Conservation (phyloP, 2,888 invertebrate species). For the Zaprionus lineosus region DNA sequence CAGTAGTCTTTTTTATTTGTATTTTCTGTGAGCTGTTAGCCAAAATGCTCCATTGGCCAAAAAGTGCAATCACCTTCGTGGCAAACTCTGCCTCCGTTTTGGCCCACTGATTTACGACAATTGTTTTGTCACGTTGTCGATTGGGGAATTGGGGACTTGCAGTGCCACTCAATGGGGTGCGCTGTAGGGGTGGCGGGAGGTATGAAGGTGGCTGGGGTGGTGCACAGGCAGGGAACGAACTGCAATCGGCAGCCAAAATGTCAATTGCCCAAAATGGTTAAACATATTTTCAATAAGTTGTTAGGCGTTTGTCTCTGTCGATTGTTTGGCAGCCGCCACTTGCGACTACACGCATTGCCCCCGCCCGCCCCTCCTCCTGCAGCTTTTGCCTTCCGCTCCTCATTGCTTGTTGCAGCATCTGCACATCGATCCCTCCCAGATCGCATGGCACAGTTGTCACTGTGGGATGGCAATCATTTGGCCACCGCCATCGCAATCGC, state of each 20-base stretch:
- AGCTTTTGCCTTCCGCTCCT: too few relatives aligned
- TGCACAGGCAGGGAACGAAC: not conserved
- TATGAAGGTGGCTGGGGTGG: not conserved
- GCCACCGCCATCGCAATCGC: too few relatives aligned
- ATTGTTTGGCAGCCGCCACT: slow-evolving; percentile 20
- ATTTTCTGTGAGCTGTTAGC: slow-evolving; percentile 55
- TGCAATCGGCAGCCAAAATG: slow-evolving; percentile 60
- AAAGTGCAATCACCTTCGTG: slow-evolving; percentile 33
- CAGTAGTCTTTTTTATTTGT: too few relatives aligned
- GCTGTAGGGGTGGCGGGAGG: not conserved
- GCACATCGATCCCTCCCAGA: not conserved
- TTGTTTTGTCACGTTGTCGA: slow-evolving; percentile 76
- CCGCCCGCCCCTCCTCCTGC: not conserved
- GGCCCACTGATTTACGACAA: slow-evolving; percentile 74
- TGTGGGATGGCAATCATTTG: slow-evolving; percentile 9
- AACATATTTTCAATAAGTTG: slow-evolving; percentile 77
- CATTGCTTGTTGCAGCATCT: too few relatives aligned
- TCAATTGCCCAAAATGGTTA: slow-evolving; percentile 76
- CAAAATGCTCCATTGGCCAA: slow-evolving; percentile 47
- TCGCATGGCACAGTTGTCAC: not conserved
- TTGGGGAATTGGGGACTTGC: slow-evolving; percentile 25
- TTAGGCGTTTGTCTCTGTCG: slow-evolving; percentile 68
- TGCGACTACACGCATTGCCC: not conserved
- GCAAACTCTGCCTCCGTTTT: slow-evolving; percentile 28
- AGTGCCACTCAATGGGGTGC: not conserved